Percentiles rank a stretch among this genome's conserved stretches.
These are phyloP conservation scores for Illadopsis cleaveri DNA, from an alignment of 2,113 vertebrate species.

Conservation along the genomic window DNA sequence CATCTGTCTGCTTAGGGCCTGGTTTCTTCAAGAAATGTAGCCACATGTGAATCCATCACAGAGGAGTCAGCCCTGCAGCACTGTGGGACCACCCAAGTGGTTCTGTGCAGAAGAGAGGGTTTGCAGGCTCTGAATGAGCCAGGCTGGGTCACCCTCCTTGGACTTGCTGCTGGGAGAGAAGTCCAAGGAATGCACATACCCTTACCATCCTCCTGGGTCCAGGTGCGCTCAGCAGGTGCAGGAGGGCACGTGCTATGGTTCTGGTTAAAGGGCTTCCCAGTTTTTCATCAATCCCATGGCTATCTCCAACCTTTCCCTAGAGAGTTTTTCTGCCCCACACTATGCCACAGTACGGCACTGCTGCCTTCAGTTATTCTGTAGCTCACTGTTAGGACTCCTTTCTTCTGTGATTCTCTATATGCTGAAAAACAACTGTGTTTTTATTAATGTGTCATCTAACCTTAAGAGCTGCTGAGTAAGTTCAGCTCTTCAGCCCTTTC, in stretches of 20 bases:
- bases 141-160: neutral
- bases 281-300: neutral
- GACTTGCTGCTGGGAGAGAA: neutral
- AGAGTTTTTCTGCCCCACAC: neutral
- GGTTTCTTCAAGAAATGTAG: neutral
- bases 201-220: neutral
- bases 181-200: neutral
- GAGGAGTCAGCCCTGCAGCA: neutral
- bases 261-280: neutral
- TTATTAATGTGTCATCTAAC: neutral
- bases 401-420: neutral
- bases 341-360: neutral
- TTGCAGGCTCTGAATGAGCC: fast-evolving
- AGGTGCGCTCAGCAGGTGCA: neutral
- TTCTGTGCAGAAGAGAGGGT: neutral
- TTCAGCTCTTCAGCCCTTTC: neutral
- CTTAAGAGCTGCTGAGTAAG: neutral
- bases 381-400: neutral
- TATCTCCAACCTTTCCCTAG: neutral
- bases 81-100: neutral
- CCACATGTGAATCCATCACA: neutral
- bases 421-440: neutral
- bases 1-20: neutral
- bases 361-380: neutral
- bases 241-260: fast-evolving